Percentiles rank a stretch among this genome's conserved stretches.
Conservation (phyloP, 2,113 vertebrate genomes). For the Mastomys natalensis region DNA sequence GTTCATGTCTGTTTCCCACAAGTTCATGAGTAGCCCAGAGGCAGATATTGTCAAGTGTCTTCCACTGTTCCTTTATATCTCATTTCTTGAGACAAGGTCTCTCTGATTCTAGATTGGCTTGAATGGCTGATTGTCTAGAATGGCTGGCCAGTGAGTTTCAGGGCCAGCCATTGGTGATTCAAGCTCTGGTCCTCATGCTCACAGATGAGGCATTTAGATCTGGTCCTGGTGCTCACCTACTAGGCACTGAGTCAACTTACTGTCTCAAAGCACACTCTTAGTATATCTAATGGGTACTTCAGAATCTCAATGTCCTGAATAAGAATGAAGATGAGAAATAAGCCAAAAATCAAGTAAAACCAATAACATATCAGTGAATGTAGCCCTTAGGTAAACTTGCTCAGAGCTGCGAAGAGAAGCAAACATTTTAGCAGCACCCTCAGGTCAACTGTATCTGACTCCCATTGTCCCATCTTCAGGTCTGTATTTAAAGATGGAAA, state of each 20-base stretch:
- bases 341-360: conserved; percentile 69
- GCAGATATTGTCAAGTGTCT: neutral
- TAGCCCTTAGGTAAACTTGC: conserved; percentile 74
- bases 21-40: neutral
- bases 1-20: neutral
- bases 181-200: neutral
- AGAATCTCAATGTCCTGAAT: conserved; percentile 51
- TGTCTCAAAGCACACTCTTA: neutral
- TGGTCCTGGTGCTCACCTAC: neutral
- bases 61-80: neutral
- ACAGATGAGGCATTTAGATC: neutral
- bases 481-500: conserved; percentile 58
- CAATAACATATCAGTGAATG: conserved; percentile 71
- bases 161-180: neutral
- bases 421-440: conserved; percentile 64
- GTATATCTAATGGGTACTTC: neutral
- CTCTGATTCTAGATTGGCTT: neutral
- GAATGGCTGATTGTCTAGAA: neutral
- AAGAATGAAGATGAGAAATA: neutral
- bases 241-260: neutral
- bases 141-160: neutral
- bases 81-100: neutral
- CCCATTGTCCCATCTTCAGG: conserved; percentile 65
- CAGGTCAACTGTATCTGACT: conserved; percentile 44
- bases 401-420: conserved; percentile 63